Conservation (phyloP, 2,113 vertebrate genomes). For the Elachura formosa region DNA sequence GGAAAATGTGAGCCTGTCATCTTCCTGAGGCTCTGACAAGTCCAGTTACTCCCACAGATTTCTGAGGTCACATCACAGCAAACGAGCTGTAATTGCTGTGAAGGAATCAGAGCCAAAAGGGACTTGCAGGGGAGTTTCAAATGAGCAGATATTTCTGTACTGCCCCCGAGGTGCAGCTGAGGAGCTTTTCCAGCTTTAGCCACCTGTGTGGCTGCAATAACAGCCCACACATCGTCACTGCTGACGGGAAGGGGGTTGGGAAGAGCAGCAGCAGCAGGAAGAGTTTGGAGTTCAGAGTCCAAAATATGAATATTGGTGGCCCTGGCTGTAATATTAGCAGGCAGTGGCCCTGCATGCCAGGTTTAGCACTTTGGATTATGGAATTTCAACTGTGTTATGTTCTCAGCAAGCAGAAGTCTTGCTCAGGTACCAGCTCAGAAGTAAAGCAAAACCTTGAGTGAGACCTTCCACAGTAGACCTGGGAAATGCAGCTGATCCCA, state of each 20-base stretch:
- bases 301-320: not conserved
- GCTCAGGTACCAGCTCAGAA: not conserved
- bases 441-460: not conserved
- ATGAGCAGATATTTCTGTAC: not conserved
- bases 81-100: not conserved
- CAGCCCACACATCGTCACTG: not conserved
- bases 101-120: not conserved
- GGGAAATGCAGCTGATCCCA: not conserved
- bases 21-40: not conserved
- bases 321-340: not conserved
- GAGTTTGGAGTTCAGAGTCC: not conserved
- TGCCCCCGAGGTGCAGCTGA: not conserved
- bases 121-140: not conserved
- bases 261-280: not conserved
- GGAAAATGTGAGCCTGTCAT: not conserved
- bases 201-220: not conserved
- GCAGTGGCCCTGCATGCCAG: accelerated
- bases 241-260: accelerated
- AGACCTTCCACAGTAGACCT: not conserved
- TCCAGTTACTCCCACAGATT: not conserved
- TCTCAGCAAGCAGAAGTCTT: not conserved
- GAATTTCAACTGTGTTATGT: not conserved
- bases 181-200: not conserved
- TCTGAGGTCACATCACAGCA: not conserved
- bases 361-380: not conserved